phyloP scores from a whole-genome alignment of 1,140 invertebrate species.

The Panagrolaimus sp. region DNA sequence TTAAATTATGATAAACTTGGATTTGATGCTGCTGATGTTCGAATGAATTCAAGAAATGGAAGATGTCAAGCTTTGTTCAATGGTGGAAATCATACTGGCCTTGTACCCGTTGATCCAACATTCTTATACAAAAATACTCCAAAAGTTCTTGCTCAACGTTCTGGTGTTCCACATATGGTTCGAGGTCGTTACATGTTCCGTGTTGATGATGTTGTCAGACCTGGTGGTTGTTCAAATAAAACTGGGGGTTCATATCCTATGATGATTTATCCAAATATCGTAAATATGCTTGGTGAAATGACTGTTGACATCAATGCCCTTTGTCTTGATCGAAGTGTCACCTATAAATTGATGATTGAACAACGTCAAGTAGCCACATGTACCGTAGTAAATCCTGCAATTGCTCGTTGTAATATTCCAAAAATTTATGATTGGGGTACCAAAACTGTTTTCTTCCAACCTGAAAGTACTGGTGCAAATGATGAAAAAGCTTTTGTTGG shows the following conservation, averaged over 20 bases:
- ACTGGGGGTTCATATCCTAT: conserved; percentile 59
- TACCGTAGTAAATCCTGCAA: conserved; percentile 51
- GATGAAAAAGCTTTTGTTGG: conserved; percentile 59
- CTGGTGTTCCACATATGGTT: conserved; percentile 59
- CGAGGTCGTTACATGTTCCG: conserved; percentile 59
- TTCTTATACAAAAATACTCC: conserved; percentile 58
- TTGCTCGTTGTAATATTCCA: conserved; percentile 54
- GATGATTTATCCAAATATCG: conserved; percentile 58
- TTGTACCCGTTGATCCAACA: conserved; percentile 57
- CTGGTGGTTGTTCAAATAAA: conserved; percentile 58
- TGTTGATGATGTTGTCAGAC: conserved; percentile 58
- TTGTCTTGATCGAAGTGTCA: conserved; percentile 53
- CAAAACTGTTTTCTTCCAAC: conserved; percentile 59
- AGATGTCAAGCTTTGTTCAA: conserved; percentile 56
- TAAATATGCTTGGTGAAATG: conserved; percentile 60
- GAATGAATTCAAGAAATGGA: conserved; percentile 45
- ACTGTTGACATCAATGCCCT: conserved; percentile 58
- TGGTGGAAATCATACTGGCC: conserved; percentile 58
- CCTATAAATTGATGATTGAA: conserved; percentile 59
- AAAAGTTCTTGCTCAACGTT: conserved; percentile 56
- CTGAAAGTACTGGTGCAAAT: conserved; percentile 59
- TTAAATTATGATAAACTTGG: conserved; percentile 53
- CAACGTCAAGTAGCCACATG: conserved; percentile 56
- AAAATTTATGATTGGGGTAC: conserved; percentile 60
- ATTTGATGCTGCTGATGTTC: conserved; percentile 48